phyloP scores from a whole-genome alignment of 2,113 vertebrate species.

The Phylloscopus trochiloides region DNA sequence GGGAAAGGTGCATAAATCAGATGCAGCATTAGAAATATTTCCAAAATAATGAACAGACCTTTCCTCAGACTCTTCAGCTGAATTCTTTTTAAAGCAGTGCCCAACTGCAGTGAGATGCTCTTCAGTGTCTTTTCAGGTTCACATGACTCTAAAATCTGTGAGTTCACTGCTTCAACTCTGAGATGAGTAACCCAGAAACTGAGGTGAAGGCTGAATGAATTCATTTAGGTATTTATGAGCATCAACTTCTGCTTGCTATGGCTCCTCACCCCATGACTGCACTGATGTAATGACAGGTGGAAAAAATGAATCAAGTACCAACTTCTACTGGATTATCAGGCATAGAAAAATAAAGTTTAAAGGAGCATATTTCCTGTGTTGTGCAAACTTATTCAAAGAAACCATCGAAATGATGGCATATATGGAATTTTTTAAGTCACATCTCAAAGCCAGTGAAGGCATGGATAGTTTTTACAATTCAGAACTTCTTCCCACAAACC shows the following conservation, averaged over 20 bases:
- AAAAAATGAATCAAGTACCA: neutral
- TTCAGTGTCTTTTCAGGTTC: neutral
- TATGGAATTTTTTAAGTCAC: rapidly evolving
- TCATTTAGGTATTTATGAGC: neutral
- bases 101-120: neutral
- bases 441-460: neutral
- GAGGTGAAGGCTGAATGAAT: neutral
- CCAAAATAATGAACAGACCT: neutral
- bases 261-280: neutral
- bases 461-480: neutral
- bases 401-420: neutral
- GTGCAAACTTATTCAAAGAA: neutral
- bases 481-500: neutral
- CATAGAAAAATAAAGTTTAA: neutral
- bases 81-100: neutral
- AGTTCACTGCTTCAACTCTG: neutral
- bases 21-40: neutral
- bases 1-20: neutral
- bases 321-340: neutral
- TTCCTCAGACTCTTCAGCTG: neutral
- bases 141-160: neutral
- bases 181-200: neutral
- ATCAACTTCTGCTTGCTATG: neutral
- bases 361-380: neutral
- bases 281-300: neutral